Evolutionary conservation across 2,797 vertebrate species (phyloP), one percentile per base, ranked within the genome.

Genomic region (Scolopax rusticola): DNA sequence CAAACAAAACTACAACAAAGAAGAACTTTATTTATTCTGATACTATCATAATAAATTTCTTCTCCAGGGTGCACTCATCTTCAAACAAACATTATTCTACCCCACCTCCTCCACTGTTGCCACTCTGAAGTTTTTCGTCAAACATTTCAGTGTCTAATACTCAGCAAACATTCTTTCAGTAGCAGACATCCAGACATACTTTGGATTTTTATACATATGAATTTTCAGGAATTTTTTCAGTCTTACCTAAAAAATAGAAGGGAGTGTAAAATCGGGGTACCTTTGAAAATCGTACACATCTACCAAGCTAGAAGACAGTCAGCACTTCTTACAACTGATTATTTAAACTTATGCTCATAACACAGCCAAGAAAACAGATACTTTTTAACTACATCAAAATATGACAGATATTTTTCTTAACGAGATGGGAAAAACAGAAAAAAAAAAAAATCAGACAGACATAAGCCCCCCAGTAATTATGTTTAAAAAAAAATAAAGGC

Each of bases 11-110:
- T 91, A 81, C 40, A 84, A 63, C 53, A 91, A 78, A 95, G 67
- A 8, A 91, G 25, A 68, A 45, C 80, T 90, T 93, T 96, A 96
- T 97, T 97, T 96, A 96, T 40, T 89, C 89, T 87, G 68, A 92
- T 95, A 73, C 81, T 96, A 87, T 89, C 78, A 96, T 45, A 97
- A 97, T 64, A 96, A 92, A 96, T 96, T 79, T 95, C 76, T 94
- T 93, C 96, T 93, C 76, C 92, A 95, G 94, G 95, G 95, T 84
- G 91, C 95, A 65, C 84, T 73, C 82, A 65, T 92, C 73, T 95
- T 86, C 95, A 97, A 96, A 96, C 87, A 96, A 96, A 97, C 91
- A 95, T 47, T n/a, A 10, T 38, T 51, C 33, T 80, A 30, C 85
- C 56, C 81, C 81, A 84, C 71, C 88, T 87, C 88, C 81, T 90